Conservation (phyloP, 1,140 invertebrate species). For the Choristoneura fumiferana region DNA sequence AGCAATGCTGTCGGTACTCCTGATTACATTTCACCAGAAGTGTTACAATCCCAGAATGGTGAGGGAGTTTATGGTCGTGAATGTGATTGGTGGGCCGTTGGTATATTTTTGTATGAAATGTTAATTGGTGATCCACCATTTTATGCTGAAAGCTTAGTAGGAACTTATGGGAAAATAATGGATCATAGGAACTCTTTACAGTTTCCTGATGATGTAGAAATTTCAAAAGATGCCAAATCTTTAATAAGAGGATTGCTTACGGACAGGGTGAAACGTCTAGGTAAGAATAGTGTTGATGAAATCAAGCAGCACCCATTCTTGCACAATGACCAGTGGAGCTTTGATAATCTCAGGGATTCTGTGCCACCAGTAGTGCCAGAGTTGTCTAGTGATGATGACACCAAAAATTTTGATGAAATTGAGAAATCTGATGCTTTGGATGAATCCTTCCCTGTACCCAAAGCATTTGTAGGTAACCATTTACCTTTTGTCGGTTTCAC, state of each 20-base stretch:
- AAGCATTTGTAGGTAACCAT: slow-evolving; percentile 99
- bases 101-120: slow-evolving; percentile 99
- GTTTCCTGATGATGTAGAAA: slow-evolving; percentile 96
- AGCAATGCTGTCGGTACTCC: slow-evolving; percentile 99
- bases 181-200: slow-evolving; percentile 97
- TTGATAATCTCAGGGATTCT: slow-evolving; percentile 95
- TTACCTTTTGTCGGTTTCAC: slow-evolving; percentile 99
- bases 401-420: slow-evolving; percentile 98
- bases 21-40: slow-evolving; percentile 99
- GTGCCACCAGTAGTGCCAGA: slow-evolving; percentile 98
- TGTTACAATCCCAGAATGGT: slow-evolving; percentile 97
- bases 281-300: slow-evolving; percentile 95
- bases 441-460: slow-evolving; percentile 96
- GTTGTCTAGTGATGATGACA: slow-evolving; percentile 96
- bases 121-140: slow-evolving; percentile 99
- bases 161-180: slow-evolving; percentile 99
- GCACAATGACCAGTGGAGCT: slow-evolving; percentile 98
- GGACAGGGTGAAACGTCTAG: slow-evolving; percentile 93
- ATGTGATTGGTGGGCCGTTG: slow-evolving; percentile 99
- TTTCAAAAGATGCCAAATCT: slow-evolving; percentile 94
- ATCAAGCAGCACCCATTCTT: slow-evolving; percentile 98
- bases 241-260: slow-evolving; percentile 96
- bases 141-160: slow-evolving; percentile 98
- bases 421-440: slow-evolving; percentile 94
- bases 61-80: slow-evolving; percentile 96